A percentile compares a stretch with the other conserved stretches of the same genome.
Evolutionary conservation across 2,888 invertebrate species (phyloP).

Genomic region (Lasioglossum villosulum): DNA sequence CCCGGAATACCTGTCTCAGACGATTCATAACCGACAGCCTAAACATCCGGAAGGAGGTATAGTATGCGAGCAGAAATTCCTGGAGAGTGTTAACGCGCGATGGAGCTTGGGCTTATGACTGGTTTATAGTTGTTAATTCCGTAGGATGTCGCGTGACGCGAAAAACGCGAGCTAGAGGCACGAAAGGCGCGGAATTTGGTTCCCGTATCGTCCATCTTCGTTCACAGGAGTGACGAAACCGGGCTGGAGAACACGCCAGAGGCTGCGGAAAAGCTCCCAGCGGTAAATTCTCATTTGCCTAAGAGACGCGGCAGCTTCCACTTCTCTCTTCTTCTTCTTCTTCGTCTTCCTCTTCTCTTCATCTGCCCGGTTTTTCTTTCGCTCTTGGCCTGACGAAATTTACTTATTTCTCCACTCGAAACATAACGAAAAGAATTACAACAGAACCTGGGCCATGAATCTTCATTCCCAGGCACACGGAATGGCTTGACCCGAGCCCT

Average conservation of each 20-base stretch:
- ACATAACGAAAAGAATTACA: conserved; percentile 31
- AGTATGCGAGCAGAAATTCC: conserved; percentile 45
- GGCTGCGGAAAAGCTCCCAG: background rate
- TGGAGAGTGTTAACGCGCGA: conserved; percentile 16
- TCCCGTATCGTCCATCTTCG: conserved; percentile 15
- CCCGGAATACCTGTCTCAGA: conserved; percentile 20
- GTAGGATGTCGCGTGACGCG: conserved; percentile 8
- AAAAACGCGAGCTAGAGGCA: conserved; percentile 9
- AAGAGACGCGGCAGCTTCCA: conserved; percentile 17
- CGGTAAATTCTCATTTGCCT: conserved; percentile 39
- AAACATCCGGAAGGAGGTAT: background rate
- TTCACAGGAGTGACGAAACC: conserved; percentile 16
- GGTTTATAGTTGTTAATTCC: conserved; percentile 42
- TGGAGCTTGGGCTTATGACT: conserved; percentile 2
- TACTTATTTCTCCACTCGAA: conserved; percentile 40
- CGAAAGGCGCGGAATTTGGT: background rate
- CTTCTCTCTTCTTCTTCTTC: background rate
- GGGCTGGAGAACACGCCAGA: background rate
- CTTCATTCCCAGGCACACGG: conserved; percentile 6
- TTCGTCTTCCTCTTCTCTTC: background rate
- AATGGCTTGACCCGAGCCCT: background rate
- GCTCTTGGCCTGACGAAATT: conserved; percentile 7
- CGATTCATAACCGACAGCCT: conserved; percentile 41
- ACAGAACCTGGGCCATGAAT: conserved; percentile 8
- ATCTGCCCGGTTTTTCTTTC: background rate